These are phyloP conservation scores for Scaptomyza graminum DNA, from an alignment of 1,140 invertebrate species.

Conservation along the genomic window DNA sequence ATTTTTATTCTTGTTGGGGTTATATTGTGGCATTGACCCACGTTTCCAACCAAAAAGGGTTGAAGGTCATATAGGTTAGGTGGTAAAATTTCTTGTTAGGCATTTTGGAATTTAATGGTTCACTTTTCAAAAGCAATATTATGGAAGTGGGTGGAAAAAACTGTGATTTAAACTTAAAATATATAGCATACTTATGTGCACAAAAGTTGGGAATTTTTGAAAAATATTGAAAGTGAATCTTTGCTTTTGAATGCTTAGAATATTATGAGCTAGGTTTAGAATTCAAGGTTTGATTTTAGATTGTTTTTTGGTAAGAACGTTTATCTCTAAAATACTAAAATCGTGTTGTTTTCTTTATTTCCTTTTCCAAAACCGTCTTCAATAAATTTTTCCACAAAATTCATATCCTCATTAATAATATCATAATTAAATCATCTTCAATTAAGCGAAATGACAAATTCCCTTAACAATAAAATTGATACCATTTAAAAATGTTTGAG, in stretches of 20 bases:
- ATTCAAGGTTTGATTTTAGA: no score
- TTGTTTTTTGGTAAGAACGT: no score
- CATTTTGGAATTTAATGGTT: constrained; percentile 20
- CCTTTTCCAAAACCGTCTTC: no score
- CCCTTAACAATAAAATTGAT: not conserved
- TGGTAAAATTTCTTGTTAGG: not conserved
- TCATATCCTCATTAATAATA: no score
- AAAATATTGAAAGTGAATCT: not conserved
- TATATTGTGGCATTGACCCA: constrained; percentile 50
- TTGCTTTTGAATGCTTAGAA: no score
- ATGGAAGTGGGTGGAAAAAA: not conserved
- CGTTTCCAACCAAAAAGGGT: constrained; percentile 14
- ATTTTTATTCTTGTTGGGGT: constrained; percentile 25
- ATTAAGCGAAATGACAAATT: no score
- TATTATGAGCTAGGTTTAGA: no score
- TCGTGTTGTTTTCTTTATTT: no score
- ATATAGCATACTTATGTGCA: constrained; percentile 20
- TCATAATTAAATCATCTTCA: no score
- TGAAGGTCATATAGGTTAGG: constrained; percentile 40
- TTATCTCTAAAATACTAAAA: no score
- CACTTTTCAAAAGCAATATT: not conserved
- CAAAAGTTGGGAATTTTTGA: not conserved
- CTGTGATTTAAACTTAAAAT: not conserved
- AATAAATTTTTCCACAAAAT: no score
- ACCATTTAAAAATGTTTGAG: not conserved